These are phyloP conservation scores for Lacanobia wlatinum DNA, from an alignment of 2,888 invertebrate genomes.

Conservation along the genomic window DNA sequence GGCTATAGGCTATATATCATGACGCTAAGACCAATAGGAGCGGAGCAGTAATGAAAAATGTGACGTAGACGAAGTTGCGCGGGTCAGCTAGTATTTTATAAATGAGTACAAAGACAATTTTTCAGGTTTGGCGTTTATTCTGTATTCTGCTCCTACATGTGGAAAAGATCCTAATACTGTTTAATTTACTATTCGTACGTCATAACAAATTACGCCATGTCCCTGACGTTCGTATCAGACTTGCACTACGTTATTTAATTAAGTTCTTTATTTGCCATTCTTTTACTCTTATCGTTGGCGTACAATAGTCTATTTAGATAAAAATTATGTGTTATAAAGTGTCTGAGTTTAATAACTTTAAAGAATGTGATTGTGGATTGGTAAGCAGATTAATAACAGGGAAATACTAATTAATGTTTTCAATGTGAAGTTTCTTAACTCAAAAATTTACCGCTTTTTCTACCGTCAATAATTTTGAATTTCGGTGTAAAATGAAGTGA, in stretches of 20 bases:
- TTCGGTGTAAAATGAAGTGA: no score
- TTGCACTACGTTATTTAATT: constrained; percentile 28
- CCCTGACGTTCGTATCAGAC: not conserved
- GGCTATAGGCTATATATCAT: no score
- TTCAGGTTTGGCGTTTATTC: no score
- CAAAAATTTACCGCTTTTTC: not conserved
- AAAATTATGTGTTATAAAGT: constrained; percentile 16
- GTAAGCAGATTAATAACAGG: constrained; percentile 4
- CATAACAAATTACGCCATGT: not conserved
- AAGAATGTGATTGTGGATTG: not conserved
- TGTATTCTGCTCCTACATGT: no score
- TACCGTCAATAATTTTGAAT: no score
- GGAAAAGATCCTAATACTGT: no score
- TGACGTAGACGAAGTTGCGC: no score
- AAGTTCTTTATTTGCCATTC: constrained; percentile 35
- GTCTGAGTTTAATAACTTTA: constrained; percentile 17
- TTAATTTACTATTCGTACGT: no score
- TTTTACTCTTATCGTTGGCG: constrained; percentile 36
- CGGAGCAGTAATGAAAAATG: no score
- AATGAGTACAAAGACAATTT: no score
- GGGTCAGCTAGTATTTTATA: no score
- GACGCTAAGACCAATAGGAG: no score
- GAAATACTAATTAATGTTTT: not conserved
- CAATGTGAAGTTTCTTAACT: not conserved
- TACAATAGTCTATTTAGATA: constrained; percentile 56